A percentile compares a stretch with the other conserved stretches of the same genome.
These are phyloP conservation scores for Oophaga pumilio DNA, from an alignment of 2,113 vertebrate species.

Conservation along the genomic window DNA sequence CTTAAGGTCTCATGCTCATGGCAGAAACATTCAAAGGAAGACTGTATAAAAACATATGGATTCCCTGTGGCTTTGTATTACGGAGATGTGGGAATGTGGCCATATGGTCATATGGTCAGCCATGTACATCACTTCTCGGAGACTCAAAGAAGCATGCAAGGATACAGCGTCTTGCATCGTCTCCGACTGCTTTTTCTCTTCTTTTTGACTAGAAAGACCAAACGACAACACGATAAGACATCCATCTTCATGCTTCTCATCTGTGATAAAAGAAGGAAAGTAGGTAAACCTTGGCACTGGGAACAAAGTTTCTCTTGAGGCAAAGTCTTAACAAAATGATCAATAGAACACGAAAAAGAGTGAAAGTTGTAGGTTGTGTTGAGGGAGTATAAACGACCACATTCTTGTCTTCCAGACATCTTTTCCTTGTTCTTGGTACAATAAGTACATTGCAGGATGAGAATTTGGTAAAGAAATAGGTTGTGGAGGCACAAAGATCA, in stretches of 20 bases:
- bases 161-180: neutral
- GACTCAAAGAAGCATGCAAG: too few species aligned
- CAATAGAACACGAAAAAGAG: neutral
- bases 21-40: neutral
- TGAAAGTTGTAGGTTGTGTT: neutral
- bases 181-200: neutral
- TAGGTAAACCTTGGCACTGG: neutral
- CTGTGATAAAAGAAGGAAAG: neutral
- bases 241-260: neutral
- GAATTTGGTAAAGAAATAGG: neutral
- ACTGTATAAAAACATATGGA: neutral
- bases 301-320: constrained; percentile 13
- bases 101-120: neutral
- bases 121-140: too few species aligned
- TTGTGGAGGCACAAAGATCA: neutral
- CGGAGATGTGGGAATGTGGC: neutral
- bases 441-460: neutral
- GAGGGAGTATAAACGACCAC: neutral
- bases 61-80: too few species aligned
- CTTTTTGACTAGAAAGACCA: neutral
- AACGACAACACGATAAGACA: neutral
- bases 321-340: neutral
- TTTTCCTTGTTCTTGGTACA: neutral
- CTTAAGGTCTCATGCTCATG: neutral
- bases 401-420: neutral